Evolutionary conservation across 2,113 vertebrate genomes (phyloP), one percentile per base, ranked within the genome.

Genomic region (Charina bottae): DNA sequence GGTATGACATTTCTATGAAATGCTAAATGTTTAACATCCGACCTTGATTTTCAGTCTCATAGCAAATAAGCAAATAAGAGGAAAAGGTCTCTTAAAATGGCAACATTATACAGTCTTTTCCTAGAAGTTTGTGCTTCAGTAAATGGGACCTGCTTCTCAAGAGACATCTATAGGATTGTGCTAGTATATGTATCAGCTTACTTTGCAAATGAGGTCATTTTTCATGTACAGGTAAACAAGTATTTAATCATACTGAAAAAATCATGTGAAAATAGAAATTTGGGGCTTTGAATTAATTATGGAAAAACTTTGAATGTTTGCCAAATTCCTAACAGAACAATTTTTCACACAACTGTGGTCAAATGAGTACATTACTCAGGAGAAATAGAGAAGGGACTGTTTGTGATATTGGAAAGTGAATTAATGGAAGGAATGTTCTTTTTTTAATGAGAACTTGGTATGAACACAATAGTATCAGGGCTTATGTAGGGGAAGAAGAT

Each of bases 1-100:
- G 7, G n/a, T 83, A 93, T 85, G 92, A 84, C 58, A 86, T 93
- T 94, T 96, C 94, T 0, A 94, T 72, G 90, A 68, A 90, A 92
- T 94, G 92, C 6, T 94, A 96, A 94, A 92, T 93, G 88, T 90
- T 95, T 91, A 92, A 92, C 90, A 94, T 94, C 90, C 53, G 94
- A 93, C 37, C 90, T 53, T 26, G 23, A 12, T 33, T 37, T 33
- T 21, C 26, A 12, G 7, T 15, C 3, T 68, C 28, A 23, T 11
- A 23, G 46, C n/a, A 83, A 58, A 26, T 88, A 62, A 23, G 12
- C 23, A 88, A 6, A 33, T 54, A 90, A 78, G 12, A 83, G 53
- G 53, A 78, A 78, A 55, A 56, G 19, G n/a, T 55, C 2, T 54
- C 21, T n/a, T 56, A 78, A 78, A 28, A 28, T 49, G 17, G 13